Base-by-base conservation (phyloP, 2,113 vertebrate genomes). In the Lasiurus cinereus region DNA sequence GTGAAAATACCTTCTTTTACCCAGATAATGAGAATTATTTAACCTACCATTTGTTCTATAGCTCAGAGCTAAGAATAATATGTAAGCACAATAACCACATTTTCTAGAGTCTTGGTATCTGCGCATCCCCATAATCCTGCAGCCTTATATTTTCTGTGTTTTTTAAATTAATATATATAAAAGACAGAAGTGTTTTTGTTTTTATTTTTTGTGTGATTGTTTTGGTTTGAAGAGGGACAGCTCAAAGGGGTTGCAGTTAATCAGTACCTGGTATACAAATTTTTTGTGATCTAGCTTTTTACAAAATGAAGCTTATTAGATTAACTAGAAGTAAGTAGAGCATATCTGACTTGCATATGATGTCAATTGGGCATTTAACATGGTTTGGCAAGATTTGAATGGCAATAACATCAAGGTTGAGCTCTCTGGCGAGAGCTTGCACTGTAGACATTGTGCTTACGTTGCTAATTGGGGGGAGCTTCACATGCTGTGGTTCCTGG, bases 61-160 rank as follows among this genome's bases (percentile, higher is more conserved):
- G 67, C 77, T 84, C 46, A 88, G 31, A 92, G 29, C 39, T 66
- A 84, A 93, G 54, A 77, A 84, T 29, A 90, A 83, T 78, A 33
- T 5, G 27, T 91, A 85, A 67, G 11, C 8, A 70, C 5, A 94
- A 83, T 19, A 56, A 91, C 22, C 39, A 82, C 50, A 36, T 67
- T 79, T 31, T 52, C 43, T 59, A 39, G 64, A 73, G 64, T 87
- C 54, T 70, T 78, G 22, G 27, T 76, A 22, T 56, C 14, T 24
- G 7, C 33, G 39, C 9, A 92, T 56, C 3, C 10, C 39, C 92
- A 29, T 67, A 66, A 76, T 84, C 88, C 52, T 84, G 11, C 39
- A 82, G 18, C 6, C 83, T 94, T 78, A 72, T 10, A 72, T 52
- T 82, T 85, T 94, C 67, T 36, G 24, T 62, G 76, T 73, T 90